Percentiles rank a stretch among this genome's conserved stretches.
These are phyloP conservation scores for Phalacrocorax brasilianus DNA, from an alignment of 2,113 vertebrate species.

Conservation along the genomic window DNA sequence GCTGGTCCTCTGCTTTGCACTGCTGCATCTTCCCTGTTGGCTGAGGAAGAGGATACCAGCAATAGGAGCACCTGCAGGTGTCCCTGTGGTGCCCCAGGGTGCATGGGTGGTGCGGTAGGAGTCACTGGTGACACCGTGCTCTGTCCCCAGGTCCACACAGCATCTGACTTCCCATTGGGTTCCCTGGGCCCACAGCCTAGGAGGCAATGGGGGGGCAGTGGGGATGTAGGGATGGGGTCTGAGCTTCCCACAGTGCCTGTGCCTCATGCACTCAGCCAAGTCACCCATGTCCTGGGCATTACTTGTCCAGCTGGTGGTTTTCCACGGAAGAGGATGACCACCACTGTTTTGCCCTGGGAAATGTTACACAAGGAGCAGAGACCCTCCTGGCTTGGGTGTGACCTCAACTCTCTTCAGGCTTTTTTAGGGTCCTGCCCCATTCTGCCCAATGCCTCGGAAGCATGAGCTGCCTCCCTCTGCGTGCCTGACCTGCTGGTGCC, in stretches of 20 bases:
- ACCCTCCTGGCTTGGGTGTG: background rate
- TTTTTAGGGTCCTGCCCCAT: background rate
- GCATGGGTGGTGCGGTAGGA: rapidly evolving
- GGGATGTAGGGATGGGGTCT: background rate
- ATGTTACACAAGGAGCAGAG: background rate
- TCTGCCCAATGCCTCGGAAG: background rate
- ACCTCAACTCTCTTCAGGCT: background rate
- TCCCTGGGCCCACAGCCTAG: background rate
- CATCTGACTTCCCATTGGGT: rapidly evolving
- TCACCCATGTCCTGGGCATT: rapidly evolving
- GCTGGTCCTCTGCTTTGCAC: background rate
- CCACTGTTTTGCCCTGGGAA: background rate
- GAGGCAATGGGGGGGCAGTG: too few species aligned
- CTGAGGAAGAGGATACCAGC: background rate
- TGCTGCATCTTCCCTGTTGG: background rate
- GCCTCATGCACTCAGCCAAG: background rate
- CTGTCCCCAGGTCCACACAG: background rate
- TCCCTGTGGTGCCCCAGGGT: background rate
- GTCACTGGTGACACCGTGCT: background rate
- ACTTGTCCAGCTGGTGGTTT: background rate
- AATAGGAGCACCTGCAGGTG: background rate
- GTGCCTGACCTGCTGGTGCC: background rate
- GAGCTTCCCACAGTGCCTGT: background rate
- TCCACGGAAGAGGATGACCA: background rate
- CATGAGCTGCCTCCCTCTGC: background rate